Conservation (phyloP, 2,113 vertebrate genomes). For the Falco punctatus region DNA sequence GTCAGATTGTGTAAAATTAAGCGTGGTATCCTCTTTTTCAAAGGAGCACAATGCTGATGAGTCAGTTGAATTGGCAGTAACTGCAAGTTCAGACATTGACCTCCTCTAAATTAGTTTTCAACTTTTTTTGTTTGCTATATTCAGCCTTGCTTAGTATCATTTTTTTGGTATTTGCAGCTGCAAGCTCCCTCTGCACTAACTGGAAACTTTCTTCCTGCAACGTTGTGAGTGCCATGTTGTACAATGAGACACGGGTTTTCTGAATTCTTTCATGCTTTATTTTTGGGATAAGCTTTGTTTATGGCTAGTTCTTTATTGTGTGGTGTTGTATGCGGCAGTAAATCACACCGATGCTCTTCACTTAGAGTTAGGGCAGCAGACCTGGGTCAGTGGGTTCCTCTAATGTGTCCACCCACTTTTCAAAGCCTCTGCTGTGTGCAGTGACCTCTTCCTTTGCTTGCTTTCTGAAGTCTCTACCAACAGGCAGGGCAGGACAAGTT, state of each 20-base stretch:
- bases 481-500: fast-evolving
- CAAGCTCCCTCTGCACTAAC: not conserved
- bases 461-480: not conserved
- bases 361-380: not conserved
- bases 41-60: not conserved
- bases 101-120: constrained; percentile 19
- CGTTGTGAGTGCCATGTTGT: fast-evolving
- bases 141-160: not conserved
- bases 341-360: not conserved
- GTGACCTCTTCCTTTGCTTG: not conserved
- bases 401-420: not conserved
- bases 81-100: constrained; percentile 2
- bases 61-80: constrained; percentile 35
- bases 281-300: not conserved
- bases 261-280: not conserved
- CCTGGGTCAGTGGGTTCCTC: not conserved
- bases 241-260: not conserved
- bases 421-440: not conserved
- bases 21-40: not conserved
- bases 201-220: not conserved
- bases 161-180: constrained; percentile 3
- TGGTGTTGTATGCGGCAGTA: not conserved
- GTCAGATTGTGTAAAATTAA: constrained; percentile 16
- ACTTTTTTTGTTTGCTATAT: not conserved
- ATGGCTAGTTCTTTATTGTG: not conserved